Evolutionary conservation across 2,113 vertebrate species (phyloP).

Genomic region (Atherinomorus stipes): DNA sequence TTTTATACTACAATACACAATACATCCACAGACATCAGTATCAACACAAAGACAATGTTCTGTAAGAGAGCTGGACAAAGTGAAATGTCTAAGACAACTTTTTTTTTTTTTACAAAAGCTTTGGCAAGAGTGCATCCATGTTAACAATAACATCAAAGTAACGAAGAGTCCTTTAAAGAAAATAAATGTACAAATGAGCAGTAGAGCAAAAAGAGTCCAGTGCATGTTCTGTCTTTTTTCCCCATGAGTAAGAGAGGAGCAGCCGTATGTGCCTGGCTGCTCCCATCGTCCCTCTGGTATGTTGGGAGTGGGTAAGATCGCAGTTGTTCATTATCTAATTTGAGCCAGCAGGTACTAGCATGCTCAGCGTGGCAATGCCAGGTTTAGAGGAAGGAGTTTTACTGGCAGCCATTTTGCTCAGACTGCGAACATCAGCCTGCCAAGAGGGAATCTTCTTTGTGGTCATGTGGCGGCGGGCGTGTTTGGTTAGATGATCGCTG

Average conservation of each 20-base stretch:
- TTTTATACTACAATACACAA: constrained; percentile 73
- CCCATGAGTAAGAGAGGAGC: constrained; percentile 74
- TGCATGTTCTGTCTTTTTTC: constrained; percentile 78
- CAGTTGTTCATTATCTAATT: constrained; percentile 69
- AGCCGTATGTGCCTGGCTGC: constrained; percentile 71
- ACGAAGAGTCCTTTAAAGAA: constrained; percentile 74
- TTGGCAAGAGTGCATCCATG: constrained; percentile 84
- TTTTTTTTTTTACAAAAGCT: constrained; percentile 85
- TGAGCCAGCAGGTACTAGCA: constrained; percentile 82
- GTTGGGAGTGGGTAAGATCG: constrained; percentile 52
- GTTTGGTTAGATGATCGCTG: constrained; percentile 97
- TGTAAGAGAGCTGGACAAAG: constrained; percentile 30
- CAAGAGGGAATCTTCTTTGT: constrained; percentile 94
- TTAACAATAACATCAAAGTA: constrained; percentile 74
- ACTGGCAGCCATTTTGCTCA: constrained; percentile 83
- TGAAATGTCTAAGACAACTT: constrained; percentile 76
- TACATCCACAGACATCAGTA: constrained; percentile 70
- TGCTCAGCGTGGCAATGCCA: constrained; percentile 78
- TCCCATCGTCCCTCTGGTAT: constrained; percentile 61
- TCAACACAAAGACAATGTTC: constrained; percentile 60
- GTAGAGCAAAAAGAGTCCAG: constrained; percentile 79
- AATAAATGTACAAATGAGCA: constrained; percentile 80
- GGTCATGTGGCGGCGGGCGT: constrained; percentile 93
- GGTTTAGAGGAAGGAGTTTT: constrained; percentile 78
- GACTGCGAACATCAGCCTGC: constrained; percentile 90